Evolutionary conservation across 2,113 vertebrate species (phyloP).

Genomic region (Pipa parva): DNA sequence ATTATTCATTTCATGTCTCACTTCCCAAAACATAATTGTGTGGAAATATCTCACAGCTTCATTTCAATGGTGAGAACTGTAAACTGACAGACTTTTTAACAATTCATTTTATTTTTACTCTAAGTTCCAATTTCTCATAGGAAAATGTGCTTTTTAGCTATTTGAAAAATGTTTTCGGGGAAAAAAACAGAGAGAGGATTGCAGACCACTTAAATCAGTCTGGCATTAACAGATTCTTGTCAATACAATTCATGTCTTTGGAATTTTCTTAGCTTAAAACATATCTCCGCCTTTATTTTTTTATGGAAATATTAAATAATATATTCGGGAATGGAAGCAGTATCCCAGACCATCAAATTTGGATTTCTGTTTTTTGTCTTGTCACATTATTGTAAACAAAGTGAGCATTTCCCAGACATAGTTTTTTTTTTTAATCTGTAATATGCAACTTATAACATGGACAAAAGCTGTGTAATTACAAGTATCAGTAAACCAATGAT

Average conservation of each 20-base stretch:
- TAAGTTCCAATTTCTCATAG: constrained; percentile 64
- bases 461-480: too few species aligned
- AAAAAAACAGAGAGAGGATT: constrained; percentile 47
- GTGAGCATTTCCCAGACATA: constrained; percentile 15
- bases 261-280: constrained; percentile 43
- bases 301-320: constrained; percentile 46
- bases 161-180: constrained; percentile 42
- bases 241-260: constrained; percentile 60
- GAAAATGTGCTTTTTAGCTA: constrained; percentile 60
- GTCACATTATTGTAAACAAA: constrained; percentile 62
- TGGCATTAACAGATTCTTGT: constrained; percentile 54
- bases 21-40: constrained; percentile 83
- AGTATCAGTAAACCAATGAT: too few species aligned
- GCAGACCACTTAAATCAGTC: constrained; percentile 48
- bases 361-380: constrained; percentile 62
- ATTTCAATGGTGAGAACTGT: constrained; percentile 87
- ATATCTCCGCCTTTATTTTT: constrained; percentile 25
- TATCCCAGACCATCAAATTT: constrained; percentile 21
- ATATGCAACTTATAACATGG: background rate
- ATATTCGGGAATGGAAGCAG: constrained; percentile 12
- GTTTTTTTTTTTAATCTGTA: too few species aligned
- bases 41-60: constrained; percentile 71
- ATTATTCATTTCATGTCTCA: constrained; percentile 72
- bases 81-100: constrained; percentile 22
- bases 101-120: constrained; percentile 42